Evolutionary conservation across 2,797 vertebrate genomes (phyloP).

Genomic region (Pagetopsis macropterus): DNA sequence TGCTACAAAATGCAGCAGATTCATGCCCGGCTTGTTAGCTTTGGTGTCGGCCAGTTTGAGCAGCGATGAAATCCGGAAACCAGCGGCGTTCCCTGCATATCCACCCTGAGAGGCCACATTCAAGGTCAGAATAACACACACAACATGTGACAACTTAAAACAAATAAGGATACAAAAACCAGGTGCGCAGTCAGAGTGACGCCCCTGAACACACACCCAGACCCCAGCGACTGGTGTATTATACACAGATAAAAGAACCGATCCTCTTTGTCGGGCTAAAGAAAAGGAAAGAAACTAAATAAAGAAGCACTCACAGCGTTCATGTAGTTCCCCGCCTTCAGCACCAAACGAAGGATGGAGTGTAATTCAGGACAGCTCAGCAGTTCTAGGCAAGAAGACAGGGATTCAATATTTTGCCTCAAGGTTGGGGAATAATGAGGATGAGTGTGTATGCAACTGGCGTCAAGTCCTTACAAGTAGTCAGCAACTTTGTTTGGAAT

Average conservation of each 20-base stretch:
- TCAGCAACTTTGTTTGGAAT: constrained; percentile 42
- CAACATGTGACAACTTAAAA: constrained; percentile 59
- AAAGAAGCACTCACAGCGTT: constrained; percentile 83
- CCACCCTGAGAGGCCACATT: constrained; percentile 78
- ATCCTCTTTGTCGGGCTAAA: constrained; percentile 36
- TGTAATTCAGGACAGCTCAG: constrained; percentile 86
- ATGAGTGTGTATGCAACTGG: constrained; percentile 27
- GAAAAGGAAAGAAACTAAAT: constrained; percentile 24
- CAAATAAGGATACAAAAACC: constrained; percentile 66
- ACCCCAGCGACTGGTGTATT: constrained; percentile 28
- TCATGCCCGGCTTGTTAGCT: constrained; percentile 89
- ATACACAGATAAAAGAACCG: constrained; percentile 41
- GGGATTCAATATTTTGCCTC: constrained; percentile 33
- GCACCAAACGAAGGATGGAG: constrained; percentile 86
- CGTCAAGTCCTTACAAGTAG: constrained; percentile 33
- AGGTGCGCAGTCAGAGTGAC: constrained; percentile 51
- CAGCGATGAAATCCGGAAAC: constrained; percentile 86
- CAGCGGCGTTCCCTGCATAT: constrained; percentile 87
- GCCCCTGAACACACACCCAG: constrained; percentile 47
- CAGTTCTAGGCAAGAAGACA: constrained; percentile 76
- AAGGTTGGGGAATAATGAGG: constrained; percentile 28
- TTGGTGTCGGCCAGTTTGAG: constrained; percentile 88
- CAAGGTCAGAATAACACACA: constrained; percentile 60
- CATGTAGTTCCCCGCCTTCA: constrained; percentile 90
- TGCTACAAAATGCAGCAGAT: constrained; percentile 87